phyloP scores from a whole-genome alignment of 2,888 invertebrate species.

The Xestia sexstrigata region DNA sequence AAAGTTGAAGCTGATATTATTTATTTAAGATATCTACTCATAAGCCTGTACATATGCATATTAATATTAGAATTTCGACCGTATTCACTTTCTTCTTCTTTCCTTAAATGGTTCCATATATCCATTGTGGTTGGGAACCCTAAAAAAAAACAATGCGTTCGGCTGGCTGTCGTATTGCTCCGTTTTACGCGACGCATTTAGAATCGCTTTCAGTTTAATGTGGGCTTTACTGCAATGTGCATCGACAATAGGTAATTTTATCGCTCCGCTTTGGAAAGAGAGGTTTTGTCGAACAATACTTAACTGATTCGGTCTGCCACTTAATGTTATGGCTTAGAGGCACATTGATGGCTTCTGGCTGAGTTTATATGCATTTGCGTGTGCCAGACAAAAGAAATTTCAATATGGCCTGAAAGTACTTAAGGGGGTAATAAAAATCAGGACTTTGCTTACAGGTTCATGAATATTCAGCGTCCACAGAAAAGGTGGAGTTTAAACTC shows the following conservation, averaged over 20 bases:
- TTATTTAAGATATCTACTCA: background rate
- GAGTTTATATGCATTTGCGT: constrained; percentile 44
- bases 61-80: background rate
- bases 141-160: constrained; percentile 66
- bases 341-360: constrained; percentile 49
- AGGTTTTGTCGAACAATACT: constrained; percentile 73
- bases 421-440: constrained; percentile 24
- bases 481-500: background rate
- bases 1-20: background rate
- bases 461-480: constrained; percentile 19
- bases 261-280: constrained; percentile 74
- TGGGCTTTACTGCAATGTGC: constrained; percentile 78
- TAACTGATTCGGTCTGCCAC: constrained; percentile 68
- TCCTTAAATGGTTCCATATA: background rate
- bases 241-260: constrained; percentile 86
- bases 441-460: constrained; percentile 3
- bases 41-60: background rate
- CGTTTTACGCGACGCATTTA: constrained; percentile 82
- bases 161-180: constrained; percentile 67
- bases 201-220: constrained; percentile 86
- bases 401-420: constrained; percentile 24
- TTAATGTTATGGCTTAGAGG: constrained; percentile 56
- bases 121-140: constrained; percentile 16
- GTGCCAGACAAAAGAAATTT: constrained; percentile 45
- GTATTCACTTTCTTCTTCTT: no score